These are phyloP conservation scores for Drosophila merina DNA, from an alignment of 2,888 invertebrate genomes.

Conservation along the genomic window DNA sequence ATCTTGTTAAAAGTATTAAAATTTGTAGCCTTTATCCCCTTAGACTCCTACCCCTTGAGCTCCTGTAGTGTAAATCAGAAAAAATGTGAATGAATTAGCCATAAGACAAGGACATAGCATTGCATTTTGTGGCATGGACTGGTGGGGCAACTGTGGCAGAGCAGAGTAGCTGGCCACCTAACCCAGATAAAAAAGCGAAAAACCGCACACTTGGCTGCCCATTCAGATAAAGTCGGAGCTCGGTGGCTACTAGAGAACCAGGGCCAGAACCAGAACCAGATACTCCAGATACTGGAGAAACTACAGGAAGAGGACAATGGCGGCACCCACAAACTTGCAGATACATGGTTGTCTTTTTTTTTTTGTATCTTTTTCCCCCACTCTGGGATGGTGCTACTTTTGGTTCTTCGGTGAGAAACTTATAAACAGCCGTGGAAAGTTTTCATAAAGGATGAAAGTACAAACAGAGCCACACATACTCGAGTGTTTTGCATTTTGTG, in stretches of 20 bases:
- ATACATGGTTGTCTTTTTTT: slow-evolving; percentile 44
- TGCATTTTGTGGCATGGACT: slow-evolving; percentile 30
- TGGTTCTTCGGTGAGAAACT: slow-evolving; percentile 47
- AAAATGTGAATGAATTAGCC: slow-evolving; percentile 71
- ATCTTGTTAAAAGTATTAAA: too few species aligned
- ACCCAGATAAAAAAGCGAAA: slow-evolving; percentile 60
- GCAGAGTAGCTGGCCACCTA: slow-evolving; percentile 45
- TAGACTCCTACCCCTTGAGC: neutral
- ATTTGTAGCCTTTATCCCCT: too few species aligned
- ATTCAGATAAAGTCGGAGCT: slow-evolving; percentile 41
- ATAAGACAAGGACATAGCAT: slow-evolving; percentile 52
- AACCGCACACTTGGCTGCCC: slow-evolving; percentile 73
- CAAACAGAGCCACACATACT: slow-evolving; percentile 31
- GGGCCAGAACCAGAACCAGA: slow-evolving; percentile 12
- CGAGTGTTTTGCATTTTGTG: slow-evolving; percentile 75
- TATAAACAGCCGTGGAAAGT: slow-evolving; percentile 74
- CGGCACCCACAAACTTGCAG: slow-evolving; percentile 38
- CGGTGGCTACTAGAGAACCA: slow-evolving; percentile 22
- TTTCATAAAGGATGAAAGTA: slow-evolving; percentile 69
- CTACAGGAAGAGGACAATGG: slow-evolving; percentile 57
- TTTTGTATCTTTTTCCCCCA: slow-evolving; percentile 8
- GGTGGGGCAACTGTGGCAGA: too few species aligned
- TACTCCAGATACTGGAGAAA: slow-evolving; percentile 15
- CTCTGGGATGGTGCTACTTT: slow-evolving; percentile 18
- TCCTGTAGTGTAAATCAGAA: slow-evolving; percentile 34